Base-by-base conservation (phyloP, 2,113 vertebrate species). In the Dinomys branickii region DNA sequence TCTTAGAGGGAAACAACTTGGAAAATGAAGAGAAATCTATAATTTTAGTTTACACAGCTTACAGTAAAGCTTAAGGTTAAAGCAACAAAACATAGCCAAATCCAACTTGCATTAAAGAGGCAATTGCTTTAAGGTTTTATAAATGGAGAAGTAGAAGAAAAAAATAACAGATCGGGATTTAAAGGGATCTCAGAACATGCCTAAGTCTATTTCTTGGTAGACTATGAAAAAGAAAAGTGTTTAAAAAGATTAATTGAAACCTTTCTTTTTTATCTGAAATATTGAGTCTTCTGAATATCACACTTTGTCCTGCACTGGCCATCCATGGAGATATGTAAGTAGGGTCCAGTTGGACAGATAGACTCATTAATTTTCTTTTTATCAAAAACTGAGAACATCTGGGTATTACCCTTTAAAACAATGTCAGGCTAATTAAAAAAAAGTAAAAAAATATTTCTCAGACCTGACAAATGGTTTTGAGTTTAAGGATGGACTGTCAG, bases 51-150 rank as follows among this genome's bases (percentile, higher is more conserved):
- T 93, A 35, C 35, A 87, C 41, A 81, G 81, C 94, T 97, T 95
- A 81, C 92, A 94, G 93, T 3, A 41, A 98, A 96, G 90, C 47
- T 98, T 95, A 94, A 97, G 96, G 97, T 97, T 98, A 95, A 98
- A 97, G 85, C 52, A 96, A 59, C 81, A 97, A 81, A 98, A 96
- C 92, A 96, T n/a, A 88, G 58, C 69, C 95, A 97, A 97, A 85
- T 61, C 35, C 81, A 96, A 78, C 58, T 75, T 97, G 71, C 63
- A 90, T 92, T 91, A 94, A 75, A 4, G 33, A 94, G 44, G 92
- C 88, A 93, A 91, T 75, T 88, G 84, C 67, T 97, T 91, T 90
- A 96, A 97, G 78, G 80, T 96, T 97, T 91, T 94, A 87, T 90
- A 92, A 96, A 82, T n/a, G 71, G 58, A 80, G 69, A 52, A 69